Percentiles rank a stretch among this genome's conserved stretches.
Evolutionary conservation across 2,113 vertebrate species (phyloP).

Genomic region (Antechinus flavipes): DNA sequence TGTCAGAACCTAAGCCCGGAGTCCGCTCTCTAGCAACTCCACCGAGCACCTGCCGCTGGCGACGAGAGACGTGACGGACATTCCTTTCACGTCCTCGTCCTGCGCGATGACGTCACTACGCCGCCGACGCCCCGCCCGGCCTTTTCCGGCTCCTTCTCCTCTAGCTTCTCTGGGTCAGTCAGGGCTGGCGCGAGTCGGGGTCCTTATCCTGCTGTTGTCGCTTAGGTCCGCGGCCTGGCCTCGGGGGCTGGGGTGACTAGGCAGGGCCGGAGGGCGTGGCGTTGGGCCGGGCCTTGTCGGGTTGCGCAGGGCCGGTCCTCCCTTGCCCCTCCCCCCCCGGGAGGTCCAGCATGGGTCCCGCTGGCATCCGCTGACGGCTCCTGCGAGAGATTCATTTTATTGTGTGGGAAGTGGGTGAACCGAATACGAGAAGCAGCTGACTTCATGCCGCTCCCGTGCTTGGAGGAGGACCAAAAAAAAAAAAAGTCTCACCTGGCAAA

Average conservation of each 20-base stretch:
- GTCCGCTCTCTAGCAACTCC: no score
- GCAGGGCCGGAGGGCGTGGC: conserved; percentile 19
- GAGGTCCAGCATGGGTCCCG: conserved; percentile 31
- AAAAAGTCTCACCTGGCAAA: conserved; percentile 30
- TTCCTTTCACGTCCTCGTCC: background rate
- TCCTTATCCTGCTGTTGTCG: background rate
- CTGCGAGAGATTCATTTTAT: conserved; percentile 45
- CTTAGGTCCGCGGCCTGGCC: background rate
- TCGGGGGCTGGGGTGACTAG: conserved; percentile 16
- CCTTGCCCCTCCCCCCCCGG: background rate
- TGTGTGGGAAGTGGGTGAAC: conserved; percentile 39
- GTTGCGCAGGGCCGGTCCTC: background rate
- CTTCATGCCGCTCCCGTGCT: conserved; percentile 41
- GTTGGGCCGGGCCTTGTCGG: background rate
- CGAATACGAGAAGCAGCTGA: conserved; percentile 12
- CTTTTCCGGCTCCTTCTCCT: background rate
- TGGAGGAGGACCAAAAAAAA: conserved; percentile 9
- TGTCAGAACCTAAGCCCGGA: no score
- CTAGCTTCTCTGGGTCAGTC: background rate
- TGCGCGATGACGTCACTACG: no score
- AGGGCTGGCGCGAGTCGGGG: background rate
- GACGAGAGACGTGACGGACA: background rate
- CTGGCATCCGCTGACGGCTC: background rate
- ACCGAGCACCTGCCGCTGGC: no score
- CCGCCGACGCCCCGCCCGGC: background rate